Percentiles rank a stretch among this genome's conserved stretches.
Conservation (phyloP, 2,888 invertebrate genomes). For the Endomychus coccineus region DNA sequence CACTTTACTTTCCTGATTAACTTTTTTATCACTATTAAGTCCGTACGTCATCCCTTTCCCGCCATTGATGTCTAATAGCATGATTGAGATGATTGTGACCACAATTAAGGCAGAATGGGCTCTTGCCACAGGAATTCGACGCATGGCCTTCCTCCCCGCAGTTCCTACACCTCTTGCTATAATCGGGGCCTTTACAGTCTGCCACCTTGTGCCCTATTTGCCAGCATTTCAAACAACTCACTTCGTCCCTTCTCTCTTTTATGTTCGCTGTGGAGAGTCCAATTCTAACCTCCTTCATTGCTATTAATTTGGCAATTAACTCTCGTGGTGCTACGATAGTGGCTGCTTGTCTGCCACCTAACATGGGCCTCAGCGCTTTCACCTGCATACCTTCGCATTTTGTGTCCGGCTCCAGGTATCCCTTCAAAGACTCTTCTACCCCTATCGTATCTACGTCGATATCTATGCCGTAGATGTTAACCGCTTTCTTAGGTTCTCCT, state of each 20-base stretch:
- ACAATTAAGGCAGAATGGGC: constrained; percentile 7
- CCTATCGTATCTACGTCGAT: too few relatives aligned
- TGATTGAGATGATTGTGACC: too few relatives aligned
- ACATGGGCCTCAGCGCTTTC: neutral
- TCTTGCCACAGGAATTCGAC: constrained; percentile 2
- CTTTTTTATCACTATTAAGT: too few relatives aligned
- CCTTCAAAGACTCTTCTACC: neutral
- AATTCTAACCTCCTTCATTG: neutral
- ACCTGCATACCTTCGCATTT: too few relatives aligned
- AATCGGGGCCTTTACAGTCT: constrained; percentile 7
- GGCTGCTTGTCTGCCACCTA: constrained; percentile 3
- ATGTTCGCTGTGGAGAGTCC: neutral
- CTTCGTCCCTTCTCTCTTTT: neutral
- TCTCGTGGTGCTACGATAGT: neutral
- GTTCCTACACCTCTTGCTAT: constrained; percentile 2
- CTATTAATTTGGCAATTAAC: neutral
- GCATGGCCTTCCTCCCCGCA: constrained; percentile 5
- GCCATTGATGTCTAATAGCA: too few relatives aligned
- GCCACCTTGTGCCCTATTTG: constrained; percentile 4
- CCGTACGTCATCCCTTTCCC: too few relatives aligned
- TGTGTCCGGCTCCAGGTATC: neutral
- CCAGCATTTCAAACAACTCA: constrained; percentile 9
- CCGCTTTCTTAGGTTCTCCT: too few relatives aligned
- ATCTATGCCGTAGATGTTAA: too few relatives aligned
- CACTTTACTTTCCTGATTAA: too few relatives aligned